Evolutionary conservation across 2,888 invertebrate genomes (phyloP).

Genomic region (Caradrina kadenii): DNA sequence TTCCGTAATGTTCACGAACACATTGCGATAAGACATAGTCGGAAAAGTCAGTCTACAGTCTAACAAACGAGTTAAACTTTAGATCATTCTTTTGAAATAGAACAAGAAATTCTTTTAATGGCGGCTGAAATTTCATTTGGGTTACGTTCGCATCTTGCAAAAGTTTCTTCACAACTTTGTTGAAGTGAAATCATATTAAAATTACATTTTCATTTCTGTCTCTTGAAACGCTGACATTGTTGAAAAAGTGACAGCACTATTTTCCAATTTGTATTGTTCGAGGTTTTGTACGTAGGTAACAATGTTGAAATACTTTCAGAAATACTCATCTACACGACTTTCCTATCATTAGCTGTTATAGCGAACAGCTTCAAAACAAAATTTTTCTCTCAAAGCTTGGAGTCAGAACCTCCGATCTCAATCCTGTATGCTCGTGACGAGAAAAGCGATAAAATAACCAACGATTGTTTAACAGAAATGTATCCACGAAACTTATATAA

Average conservation of each 20-base stretch:
- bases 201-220: constrained; percentile 30
- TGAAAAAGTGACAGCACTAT: constrained; percentile 36
- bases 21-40: neutral
- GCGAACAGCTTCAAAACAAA: constrained; percentile 75
- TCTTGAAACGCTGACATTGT: constrained; percentile 19
- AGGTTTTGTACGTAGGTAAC: constrained; percentile 37
- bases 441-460: constrained; percentile 81
- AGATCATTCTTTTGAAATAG: constrained; percentile 58
- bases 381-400: constrained; percentile 80
- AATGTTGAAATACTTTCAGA: constrained; percentile 77
- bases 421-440: constrained; percentile 85
- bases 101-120: constrained; percentile 52
- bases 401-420: constrained; percentile 83
- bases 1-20: neutral
- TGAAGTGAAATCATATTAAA: constrained; percentile 39
- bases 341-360: constrained; percentile 72
- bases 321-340: constrained; percentile 70
- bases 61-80: constrained; percentile 50
- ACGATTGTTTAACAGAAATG: constrained; percentile 85
- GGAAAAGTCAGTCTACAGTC: neutral
- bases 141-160: constrained; percentile 27
- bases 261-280: constrained; percentile 3
- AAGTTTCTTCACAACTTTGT: constrained; percentile 37
- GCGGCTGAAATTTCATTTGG: constrained; percentile 40
- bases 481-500: constrained; percentile 85